These are phyloP conservation scores for Tanytarsus gracilentus DNA, from an alignment of 2,888 invertebrate genomes.

Conservation along the genomic window DNA sequence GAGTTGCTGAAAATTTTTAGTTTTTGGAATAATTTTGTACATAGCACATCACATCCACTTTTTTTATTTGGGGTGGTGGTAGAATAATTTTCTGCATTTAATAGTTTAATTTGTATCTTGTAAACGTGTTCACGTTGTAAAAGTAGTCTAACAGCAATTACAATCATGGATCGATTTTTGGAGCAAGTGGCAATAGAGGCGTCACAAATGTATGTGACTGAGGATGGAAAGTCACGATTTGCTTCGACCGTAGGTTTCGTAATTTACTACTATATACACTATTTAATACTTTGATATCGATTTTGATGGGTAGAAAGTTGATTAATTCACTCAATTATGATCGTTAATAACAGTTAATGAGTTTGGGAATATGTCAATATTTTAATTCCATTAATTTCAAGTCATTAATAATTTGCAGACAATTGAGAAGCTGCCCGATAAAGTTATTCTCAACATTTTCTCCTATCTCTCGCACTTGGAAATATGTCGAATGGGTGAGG, in stretches of 20 bases:
- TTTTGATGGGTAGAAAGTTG: neutral
- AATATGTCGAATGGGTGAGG: constrained; percentile 87
- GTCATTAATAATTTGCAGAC: constrained; percentile 54
- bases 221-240: constrained; percentile 73
- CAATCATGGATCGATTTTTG: constrained; percentile 48
- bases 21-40: constrained; percentile 22
- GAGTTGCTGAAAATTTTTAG: neutral
- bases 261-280: no score
- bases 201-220: constrained; percentile 73
- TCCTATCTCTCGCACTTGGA: constrained; percentile 88
- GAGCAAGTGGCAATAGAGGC: constrained; percentile 82
- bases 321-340: no score
- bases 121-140: neutral
- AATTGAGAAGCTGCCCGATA: constrained; percentile 94
- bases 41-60: neutral
- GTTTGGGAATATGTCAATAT: neutral
- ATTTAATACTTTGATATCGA: neutral
- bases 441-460: constrained; percentile 88
- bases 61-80: no score
- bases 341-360: no score
- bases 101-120: neutral
- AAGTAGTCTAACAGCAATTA: neutral
- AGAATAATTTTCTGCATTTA: neutral
- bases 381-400: neutral
- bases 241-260: constrained; percentile 64